Conservation (phyloP, 2,888 invertebrate species). For the Scaptodrosophila latifasciaeformis region DNA sequence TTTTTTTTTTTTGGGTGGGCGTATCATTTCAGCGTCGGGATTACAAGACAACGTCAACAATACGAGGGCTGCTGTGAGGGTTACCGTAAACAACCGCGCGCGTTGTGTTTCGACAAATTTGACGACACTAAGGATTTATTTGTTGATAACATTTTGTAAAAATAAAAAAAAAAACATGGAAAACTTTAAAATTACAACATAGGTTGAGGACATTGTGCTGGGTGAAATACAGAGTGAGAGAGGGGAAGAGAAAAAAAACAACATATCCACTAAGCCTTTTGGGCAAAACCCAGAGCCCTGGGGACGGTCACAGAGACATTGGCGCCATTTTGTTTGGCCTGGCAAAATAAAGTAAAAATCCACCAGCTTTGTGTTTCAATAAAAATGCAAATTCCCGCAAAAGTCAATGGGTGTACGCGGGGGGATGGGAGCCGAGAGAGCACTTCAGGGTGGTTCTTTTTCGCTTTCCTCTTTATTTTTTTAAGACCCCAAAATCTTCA, state of each 20-base stretch:
- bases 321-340: conserved; percentile 53
- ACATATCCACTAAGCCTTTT: conserved; percentile 61
- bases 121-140: conserved; percentile 72
- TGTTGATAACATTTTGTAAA: conserved; percentile 57
- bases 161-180: conserved; percentile 15
- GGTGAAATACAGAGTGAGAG: no score
- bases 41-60: conserved; percentile 29
- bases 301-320: conserved; percentile 43
- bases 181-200: conserved; percentile 54
- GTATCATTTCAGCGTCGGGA: conserved; percentile 30
- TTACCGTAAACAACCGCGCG: conserved; percentile 17
- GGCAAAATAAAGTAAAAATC: conserved; percentile 60
- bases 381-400: conserved; percentile 72
- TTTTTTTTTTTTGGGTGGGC: conserved; percentile 34
- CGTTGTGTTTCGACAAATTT: conserved; percentile 60
- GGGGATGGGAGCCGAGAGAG: background rate
- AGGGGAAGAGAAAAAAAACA: conserved; percentile 3
- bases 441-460: no score
- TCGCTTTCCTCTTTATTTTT: conserved; percentile 9
- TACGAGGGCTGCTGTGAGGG: conserved; percentile 26
- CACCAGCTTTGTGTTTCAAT: conserved; percentile 74
- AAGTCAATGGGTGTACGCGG: conserved; percentile 29
- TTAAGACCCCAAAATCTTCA: no score
- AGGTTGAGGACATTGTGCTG: background rate
- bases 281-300: conserved; percentile 38